Conservation (phyloP, 2,888 invertebrate species). For the Eristalis tenax region DNA sequence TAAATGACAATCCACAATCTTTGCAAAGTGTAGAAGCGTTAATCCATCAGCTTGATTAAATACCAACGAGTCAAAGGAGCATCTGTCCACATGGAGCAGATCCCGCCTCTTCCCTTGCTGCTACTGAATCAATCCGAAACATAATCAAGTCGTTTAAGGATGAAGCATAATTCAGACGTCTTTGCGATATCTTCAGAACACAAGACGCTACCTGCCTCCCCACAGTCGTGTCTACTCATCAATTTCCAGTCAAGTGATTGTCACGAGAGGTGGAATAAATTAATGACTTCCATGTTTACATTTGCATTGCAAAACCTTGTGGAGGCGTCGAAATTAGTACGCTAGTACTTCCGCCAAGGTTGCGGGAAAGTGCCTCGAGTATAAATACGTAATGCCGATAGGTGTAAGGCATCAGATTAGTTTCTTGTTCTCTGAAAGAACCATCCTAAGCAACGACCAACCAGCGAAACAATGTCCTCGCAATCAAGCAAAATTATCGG, state of each 20-base stretch:
- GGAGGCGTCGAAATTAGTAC: not conserved
- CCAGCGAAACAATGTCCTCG: too few relatives aligned
- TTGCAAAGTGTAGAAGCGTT: too few relatives aligned
- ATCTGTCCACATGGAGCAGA: too few relatives aligned
- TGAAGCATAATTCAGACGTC: too few relatives aligned
- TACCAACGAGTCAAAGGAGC: too few relatives aligned
- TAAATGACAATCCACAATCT: too few relatives aligned
- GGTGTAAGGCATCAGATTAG: not conserved
- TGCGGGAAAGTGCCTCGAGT: not conserved
- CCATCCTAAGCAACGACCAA: not conserved
- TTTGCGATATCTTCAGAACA: too few relatives aligned
- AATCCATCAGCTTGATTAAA: too few relatives aligned
- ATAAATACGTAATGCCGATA: not conserved
- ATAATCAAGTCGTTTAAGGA: too few relatives aligned
- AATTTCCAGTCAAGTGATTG: not conserved
- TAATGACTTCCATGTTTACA: not conserved
- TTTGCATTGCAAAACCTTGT: not conserved
- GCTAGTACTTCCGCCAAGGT: not conserved
- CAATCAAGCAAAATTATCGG: not conserved
- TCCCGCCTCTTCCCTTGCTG: too few relatives aligned
- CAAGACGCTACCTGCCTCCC: not conserved
- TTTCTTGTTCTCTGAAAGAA: not conserved
- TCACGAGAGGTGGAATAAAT: not conserved
- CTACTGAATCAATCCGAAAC: too few relatives aligned
- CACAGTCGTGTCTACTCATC: not conserved